Evolutionary conservation across 2,888 invertebrate genomes (phyloP).

Genomic region (Brassicogethes aeneus): DNA sequence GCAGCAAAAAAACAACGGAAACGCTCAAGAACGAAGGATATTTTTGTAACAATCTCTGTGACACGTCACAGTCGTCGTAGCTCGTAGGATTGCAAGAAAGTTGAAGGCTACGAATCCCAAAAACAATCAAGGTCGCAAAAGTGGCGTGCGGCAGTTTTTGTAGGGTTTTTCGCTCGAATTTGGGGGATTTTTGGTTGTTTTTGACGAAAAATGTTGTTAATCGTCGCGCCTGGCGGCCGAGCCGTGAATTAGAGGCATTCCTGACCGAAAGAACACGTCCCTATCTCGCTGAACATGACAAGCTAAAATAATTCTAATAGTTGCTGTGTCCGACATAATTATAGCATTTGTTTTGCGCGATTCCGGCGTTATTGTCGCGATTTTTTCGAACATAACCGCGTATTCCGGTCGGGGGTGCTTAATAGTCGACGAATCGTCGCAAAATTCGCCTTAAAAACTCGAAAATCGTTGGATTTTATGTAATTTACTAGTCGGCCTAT

Average conservation of each 20-base stretch:
- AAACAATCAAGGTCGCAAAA: no score
- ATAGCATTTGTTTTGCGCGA: slow-evolving; percentile 17
- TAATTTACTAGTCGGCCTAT: slow-evolving; percentile 32
- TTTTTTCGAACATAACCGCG: slow-evolving; percentile 30
- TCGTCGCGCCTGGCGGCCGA: slow-evolving; percentile 29
- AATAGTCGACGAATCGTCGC: slow-evolving; percentile 21
- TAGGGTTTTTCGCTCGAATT: no score
- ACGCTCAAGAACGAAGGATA: no score
- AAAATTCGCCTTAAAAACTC: slow-evolving; percentile 22
- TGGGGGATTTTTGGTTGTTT: no score
- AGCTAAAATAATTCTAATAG: slow-evolving; percentile 37
- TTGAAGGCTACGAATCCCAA: no score
- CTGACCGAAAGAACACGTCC: slow-evolving; percentile 37
- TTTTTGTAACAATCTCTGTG: no score
- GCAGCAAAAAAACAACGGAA: no score
- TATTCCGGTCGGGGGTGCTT: slow-evolving; percentile 22
- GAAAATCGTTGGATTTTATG: slow-evolving; percentile 25
- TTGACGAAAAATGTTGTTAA: not conserved
- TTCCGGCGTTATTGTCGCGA: slow-evolving; percentile 17
- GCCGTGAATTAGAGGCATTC: slow-evolving; percentile 35
- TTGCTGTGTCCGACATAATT: slow-evolving; percentile 18
- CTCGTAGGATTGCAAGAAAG: no score
- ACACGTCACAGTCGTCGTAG: no score
- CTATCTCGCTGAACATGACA: slow-evolving; percentile 37
- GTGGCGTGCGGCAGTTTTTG: no score